Evolutionary conservation across 2,797 vertebrate genomes (phyloP), one percentile per base, ranked within the genome.

Genomic region (Champsocephalus gunnari): DNA sequence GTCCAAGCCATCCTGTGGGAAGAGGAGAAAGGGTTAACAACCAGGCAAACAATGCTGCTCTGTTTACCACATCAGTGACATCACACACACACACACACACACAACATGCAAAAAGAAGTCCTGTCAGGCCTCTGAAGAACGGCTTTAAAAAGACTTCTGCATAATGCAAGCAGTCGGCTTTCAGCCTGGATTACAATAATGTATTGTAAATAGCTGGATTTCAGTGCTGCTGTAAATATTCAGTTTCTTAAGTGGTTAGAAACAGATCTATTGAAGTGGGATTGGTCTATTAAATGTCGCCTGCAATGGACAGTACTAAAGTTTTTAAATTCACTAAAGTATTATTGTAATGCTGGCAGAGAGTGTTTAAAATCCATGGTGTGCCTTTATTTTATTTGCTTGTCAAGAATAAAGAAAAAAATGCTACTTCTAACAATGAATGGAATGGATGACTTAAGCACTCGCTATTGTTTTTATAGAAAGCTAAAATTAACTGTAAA

Each of bases 1-100:
- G 84, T 99, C 98, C 95, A 99, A 95, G 90, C 98, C 97, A 92
- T 99, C 98, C 98, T 99, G 89, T 19, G 56, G 73, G 24, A 69
- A 79, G 58, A 87, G 63, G 65, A 86, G 48, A 82, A 38, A 41
- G 77, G 68, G 78, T 86, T 81, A 86, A 77, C 24, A 68, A 3
- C 45, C 17, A 66, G 45, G 51, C 41, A 78, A 63, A 77, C 28
- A 70, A 61, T 70, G 51, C 28, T 24, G 21, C 19, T 28, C 21
- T 24, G 41, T 53, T 11, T 8, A 44, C 16, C 16, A 47, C 55
- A 66, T 4, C 19, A 60, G 38, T 16, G 5, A 16, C 47, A 53
- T 71, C 67, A 72, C 59, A 47, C 47, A n/a, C 44, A 68, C 67
- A n/a, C 44, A 68, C 67, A 72, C 59, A 47, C 47, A n/a, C 59